Percentiles rank a stretch among this genome's conserved stretches.
Evolutionary conservation across 2,888 invertebrate genomes (phyloP).

Genomic region (Listrodromus nycthemerus): DNA sequence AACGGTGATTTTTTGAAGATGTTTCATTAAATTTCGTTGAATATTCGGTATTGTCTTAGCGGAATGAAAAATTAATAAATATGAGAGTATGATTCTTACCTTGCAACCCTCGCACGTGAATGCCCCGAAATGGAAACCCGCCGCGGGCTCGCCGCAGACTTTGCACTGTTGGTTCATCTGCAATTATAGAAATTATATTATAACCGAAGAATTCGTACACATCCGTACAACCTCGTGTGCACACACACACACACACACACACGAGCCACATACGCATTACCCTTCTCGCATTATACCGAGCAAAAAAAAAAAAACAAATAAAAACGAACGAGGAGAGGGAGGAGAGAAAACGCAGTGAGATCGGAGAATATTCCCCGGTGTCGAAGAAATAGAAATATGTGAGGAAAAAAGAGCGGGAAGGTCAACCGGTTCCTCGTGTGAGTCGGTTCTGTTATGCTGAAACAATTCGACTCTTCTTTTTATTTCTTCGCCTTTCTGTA

Average conservation of each 20-base stretch:
- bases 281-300: slow-evolving; percentile 33
- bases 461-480: slow-evolving; percentile 29
- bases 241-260: slow-evolving; percentile 17
- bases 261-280: slow-evolving; percentile 16
- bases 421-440: slow-evolving; percentile 60
- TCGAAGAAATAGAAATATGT: slow-evolving; percentile 34
- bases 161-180: slow-evolving; percentile 84
- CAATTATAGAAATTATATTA: slow-evolving; percentile 73
- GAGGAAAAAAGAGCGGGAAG: slow-evolving; percentile 45
- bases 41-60: background rate
- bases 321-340: slow-evolving; percentile 33
- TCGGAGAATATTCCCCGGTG: slow-evolving; percentile 4
- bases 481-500: slow-evolving; percentile 1
- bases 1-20: background rate
- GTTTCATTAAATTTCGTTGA: background rate
- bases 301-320: slow-evolving; percentile 9
- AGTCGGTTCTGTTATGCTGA: slow-evolving; percentile 31
- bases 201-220: slow-evolving; percentile 47
- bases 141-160: slow-evolving; percentile 83
- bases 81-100: slow-evolving; percentile 76
- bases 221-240: background rate
- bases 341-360: slow-evolving; percentile 38
- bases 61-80: too few species aligned
- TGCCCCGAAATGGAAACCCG: slow-evolving; percentile 83
- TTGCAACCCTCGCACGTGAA: slow-evolving; percentile 84